Base-by-base conservation (phyloP, 2,797 vertebrate species). In the Echiichthys vipera region DNA sequence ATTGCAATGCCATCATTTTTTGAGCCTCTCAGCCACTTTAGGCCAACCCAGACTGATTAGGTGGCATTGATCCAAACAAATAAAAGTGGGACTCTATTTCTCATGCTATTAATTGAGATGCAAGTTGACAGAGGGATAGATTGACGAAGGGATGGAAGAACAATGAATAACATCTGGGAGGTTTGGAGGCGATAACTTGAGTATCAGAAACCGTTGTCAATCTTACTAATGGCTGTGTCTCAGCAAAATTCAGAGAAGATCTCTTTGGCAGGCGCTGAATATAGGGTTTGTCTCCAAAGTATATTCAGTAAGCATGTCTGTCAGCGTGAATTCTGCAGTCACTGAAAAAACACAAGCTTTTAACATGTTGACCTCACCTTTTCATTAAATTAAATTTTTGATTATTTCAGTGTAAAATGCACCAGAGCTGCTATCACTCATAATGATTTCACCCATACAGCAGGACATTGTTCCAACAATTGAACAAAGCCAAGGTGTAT, bases 21-120 rank as follows among this genome's bases (percentile, higher is more conserved):
- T 39, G 13, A 71, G 36, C 22, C 69, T 78, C 50, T 64, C 54
- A 24, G 51, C 22, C 66, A 32, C 55, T 66, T 74, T 39, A 58
- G 64, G 70, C 71, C 50, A 32, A 20, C 65, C 50, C 54, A 70
- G 70, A 66, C 76, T 78, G 71, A 83, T 87, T 86, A 76, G 53
- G 58, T 42, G 54, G 46, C 71, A 77, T 87, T 83, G 75, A 86
- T 69, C 58, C 39, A 63, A 78, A 72, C 56, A 75, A 80, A 85
- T 73, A 68, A 68, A 32, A 58, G 50, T 15, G 17, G 46, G 42
- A 82, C 78, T 75, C 18, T 11, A 51, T 75, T 84, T 69, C 74
- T 70, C 30, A 53, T 51, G 53, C 51, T 55, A 37, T 86, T 81
- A 87, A 88, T 80, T 81, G 77, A 87, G 74, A 77, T 25, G 18